These are phyloP conservation scores for Daboia siamensis DNA, from an alignment of 2,113 vertebrate species.

Conservation along the genomic window DNA sequence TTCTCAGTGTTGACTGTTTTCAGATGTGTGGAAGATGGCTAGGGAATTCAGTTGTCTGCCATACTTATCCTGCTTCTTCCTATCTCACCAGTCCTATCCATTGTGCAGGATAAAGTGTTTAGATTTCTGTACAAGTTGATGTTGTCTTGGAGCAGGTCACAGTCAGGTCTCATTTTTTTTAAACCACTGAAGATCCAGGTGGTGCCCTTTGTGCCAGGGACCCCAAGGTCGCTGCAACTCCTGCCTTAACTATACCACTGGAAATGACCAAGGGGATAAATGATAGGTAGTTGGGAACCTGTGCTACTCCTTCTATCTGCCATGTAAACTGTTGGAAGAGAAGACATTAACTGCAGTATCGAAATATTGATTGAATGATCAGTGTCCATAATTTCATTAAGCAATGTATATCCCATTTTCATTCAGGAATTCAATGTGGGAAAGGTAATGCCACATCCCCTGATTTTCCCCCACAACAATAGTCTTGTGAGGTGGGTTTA, in stretches of 20 bases:
- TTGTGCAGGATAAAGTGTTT: not conserved
- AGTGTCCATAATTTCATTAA: not conserved
- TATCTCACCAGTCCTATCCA: not conserved
- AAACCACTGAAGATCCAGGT: not conserved
- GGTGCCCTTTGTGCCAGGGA: not conserved
- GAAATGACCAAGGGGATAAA: not conserved
- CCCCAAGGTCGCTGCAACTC: not conserved
- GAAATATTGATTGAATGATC: not conserved
- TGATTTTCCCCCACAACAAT: not conserved
- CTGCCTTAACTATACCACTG: not conserved
- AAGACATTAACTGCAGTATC: not conserved
- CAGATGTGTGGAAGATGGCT: not conserved
- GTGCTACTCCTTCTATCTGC: not conserved
- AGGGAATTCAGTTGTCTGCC: not conserved
- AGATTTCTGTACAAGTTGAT: not conserved
- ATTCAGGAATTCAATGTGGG: not conserved
- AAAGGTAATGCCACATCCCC: not conserved
- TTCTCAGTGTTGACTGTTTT: not conserved
- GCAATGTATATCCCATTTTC: not conserved
- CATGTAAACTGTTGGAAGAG: not conserved
- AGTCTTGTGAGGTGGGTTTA: not conserved
- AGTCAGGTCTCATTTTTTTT: not conserved
- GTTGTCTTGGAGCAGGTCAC: not conserved
- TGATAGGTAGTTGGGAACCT: not conserved
- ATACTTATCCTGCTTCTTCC: not conserved